Conservation (phyloP, 2,888 invertebrate species). For the Caradrina kadenii region DNA sequence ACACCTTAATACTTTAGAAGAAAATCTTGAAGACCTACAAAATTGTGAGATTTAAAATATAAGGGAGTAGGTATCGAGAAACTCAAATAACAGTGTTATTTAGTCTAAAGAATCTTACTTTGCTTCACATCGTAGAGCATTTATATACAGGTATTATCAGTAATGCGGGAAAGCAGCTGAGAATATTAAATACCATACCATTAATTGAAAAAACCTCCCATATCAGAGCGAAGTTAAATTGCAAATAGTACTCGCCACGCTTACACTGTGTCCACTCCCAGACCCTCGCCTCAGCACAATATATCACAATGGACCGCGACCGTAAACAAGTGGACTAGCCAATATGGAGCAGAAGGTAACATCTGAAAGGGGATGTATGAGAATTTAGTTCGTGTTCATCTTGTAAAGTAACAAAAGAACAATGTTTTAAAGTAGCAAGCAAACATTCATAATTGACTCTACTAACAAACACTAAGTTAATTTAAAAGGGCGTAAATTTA, state of each 20-base stretch:
- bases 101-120: slow-evolving; percentile 6
- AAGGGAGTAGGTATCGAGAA: not conserved
- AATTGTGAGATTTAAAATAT: not conserved
- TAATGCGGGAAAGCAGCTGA: not conserved
- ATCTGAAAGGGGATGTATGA: slow-evolving; percentile 1
- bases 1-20: too few relatives aligned
- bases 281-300: slow-evolving; percentile 20
- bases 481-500: too few relatives aligned
- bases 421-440: not conserved
- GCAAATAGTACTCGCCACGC: not conserved
- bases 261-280: slow-evolving; percentile 6
- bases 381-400: slow-evolving; percentile 8
- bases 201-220: slow-evolving; percentile 12
- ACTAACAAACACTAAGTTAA: not conserved
- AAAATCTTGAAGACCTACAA: not conserved
- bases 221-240: not conserved
- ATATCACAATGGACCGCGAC: slow-evolving; percentile 12
- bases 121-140: slow-evolving; percentile 24
- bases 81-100: not conserved
- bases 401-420: not conserved
- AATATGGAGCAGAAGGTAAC: slow-evolving; percentile 10
- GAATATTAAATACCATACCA: not conserved
- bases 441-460: not conserved
- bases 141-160: slow-evolving; percentile 7
- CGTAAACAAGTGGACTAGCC: slow-evolving; percentile 16